These are phyloP conservation scores for Turritopsis dohrnii DNA, from an alignment of 30 jellyfish, hydroid and myxozoan species.

Conservation along the genomic window DNA sequence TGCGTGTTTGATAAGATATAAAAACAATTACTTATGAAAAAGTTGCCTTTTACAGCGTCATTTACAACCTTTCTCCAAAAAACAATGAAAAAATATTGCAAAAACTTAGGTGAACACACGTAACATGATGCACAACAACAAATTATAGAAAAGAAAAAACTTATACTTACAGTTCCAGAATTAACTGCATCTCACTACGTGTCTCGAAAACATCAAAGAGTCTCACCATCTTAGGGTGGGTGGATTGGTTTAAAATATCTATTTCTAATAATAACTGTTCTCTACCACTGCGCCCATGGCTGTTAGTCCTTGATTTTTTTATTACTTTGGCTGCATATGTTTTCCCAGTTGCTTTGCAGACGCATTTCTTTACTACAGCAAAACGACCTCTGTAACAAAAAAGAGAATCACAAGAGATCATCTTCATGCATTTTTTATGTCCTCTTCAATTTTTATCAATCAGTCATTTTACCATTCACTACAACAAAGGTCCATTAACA, in stretches of 20 bases:
- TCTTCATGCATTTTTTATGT: too few species aligned
- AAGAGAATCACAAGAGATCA: too few species aligned
- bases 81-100: neutral
- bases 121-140: neutral
- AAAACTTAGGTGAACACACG: neutral
- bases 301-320: conserved; percentile 74
- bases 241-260: conserved; percentile 60
- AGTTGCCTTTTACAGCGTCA: too few species aligned
- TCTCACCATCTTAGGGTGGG: conserved; percentile 94
- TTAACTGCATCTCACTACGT: conserved; percentile 80
- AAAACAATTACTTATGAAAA: too few species aligned
- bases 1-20: too few species aligned
- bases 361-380: conserved; percentile 94
- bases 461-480: too few species aligned
- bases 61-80: too few species aligned
- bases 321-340: conserved; percentile 88
- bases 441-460: too few species aligned
- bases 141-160: neutral
- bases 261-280: conserved; percentile 90
- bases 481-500: too few species aligned
- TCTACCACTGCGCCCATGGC: conserved; percentile 90
- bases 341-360: conserved; percentile 63
- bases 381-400: conserved; percentile 91
- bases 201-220: conserved; percentile 95
- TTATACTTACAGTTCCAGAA: conserved; percentile 87